Percentiles rank a stretch among this genome's conserved stretches.
These are phyloP conservation scores for Aricia agestis DNA, from an alignment of 1,140 invertebrate species.

Conservation along the genomic window DNA sequence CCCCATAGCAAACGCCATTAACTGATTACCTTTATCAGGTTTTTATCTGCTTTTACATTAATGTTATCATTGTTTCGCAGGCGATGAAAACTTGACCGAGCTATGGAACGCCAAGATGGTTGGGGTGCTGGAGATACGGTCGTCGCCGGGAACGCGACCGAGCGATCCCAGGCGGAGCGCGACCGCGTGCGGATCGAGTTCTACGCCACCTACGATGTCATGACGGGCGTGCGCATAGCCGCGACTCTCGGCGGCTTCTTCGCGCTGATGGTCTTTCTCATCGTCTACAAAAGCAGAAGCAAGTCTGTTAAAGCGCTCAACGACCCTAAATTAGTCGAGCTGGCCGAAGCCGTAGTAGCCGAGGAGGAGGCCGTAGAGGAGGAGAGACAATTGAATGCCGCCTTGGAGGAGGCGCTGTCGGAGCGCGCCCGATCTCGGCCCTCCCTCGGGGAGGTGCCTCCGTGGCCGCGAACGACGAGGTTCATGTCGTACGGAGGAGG, in stretches of 20 bases:
- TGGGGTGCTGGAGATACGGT: slow-evolving; percentile 50
- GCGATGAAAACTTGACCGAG: slow-evolving; percentile 68
- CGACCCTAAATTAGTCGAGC: slow-evolving; percentile 80
- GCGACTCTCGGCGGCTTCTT: slow-evolving; percentile 92
- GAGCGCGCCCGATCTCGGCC: slow-evolving; percentile 70
- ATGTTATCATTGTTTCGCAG: slow-evolving; percentile 41
- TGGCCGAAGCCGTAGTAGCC: slow-evolving; percentile 84
- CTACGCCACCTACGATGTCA: slow-evolving; percentile 93
- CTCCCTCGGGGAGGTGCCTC: slow-evolving; percentile 69
- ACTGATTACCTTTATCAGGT: slow-evolving; percentile 1
- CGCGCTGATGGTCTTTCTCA: slow-evolving; percentile 89
- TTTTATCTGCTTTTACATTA: neutral
- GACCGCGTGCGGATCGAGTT: slow-evolving; percentile 85
- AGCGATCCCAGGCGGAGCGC: slow-evolving; percentile 58
- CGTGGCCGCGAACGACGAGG: slow-evolving; percentile 75
- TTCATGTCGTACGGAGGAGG: slow-evolving; percentile 84
- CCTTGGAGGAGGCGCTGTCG: slow-evolving; percentile 81
- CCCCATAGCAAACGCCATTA: neutral
- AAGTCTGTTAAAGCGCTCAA: slow-evolving; percentile 83
- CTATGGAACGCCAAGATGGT: slow-evolving; percentile 65
- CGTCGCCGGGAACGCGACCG: slow-evolving; percentile 52
- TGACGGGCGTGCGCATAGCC: slow-evolving; percentile 92
- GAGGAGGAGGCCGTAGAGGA: slow-evolving; percentile 84
- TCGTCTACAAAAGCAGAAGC: slow-evolving; percentile 90
- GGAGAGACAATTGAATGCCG: slow-evolving; percentile 82